These are phyloP conservation scores for Lordiphosa fenestrarum DNA, from an alignment of 2,888 invertebrate genomes.

Conservation along the genomic window DNA sequence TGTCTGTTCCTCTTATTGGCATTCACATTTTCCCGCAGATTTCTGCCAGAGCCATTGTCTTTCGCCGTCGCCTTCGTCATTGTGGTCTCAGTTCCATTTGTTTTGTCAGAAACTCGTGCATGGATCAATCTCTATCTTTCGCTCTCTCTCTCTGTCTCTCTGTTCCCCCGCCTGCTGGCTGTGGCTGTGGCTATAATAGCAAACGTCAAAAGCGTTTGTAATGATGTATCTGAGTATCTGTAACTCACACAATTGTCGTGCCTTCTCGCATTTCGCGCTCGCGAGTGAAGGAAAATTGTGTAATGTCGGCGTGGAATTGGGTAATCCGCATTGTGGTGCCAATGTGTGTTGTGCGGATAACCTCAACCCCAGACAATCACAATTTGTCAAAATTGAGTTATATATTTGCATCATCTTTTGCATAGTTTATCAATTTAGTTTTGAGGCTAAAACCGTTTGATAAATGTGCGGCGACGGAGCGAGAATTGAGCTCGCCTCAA, in stretches of 20 bases:
- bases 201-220: constrained; percentile 31
- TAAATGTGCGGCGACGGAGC: constrained; percentile 28
- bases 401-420: constrained; percentile 41
- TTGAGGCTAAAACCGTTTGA: constrained; percentile 46
- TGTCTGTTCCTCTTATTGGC: constrained; percentile 23
- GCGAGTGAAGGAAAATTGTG: constrained; percentile 48
- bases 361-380: constrained; percentile 25
- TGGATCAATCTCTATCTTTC: constrained; percentile 33
- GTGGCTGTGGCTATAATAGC: constrained; percentile 50
- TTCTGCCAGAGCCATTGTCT: constrained; percentile 31
- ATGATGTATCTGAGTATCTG: constrained; percentile 39
- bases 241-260: constrained; percentile 38
- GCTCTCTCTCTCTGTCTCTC: not conserved
- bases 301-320: constrained; percentile 44
- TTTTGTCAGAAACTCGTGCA: constrained; percentile 36
- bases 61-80: constrained; percentile 10
- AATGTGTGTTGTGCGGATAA: not conserved
- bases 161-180: constrained; percentile 36
- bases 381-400: constrained; percentile 41
- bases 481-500: constrained; percentile 16
- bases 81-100: constrained; percentile 12
- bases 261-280: constrained; percentile 49
- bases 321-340: constrained; percentile 39
- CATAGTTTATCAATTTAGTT: constrained; percentile 57
- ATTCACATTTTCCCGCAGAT: constrained; percentile 31